Evolutionary conservation across 1,140 invertebrate species (phyloP), one percentile per base, ranked within the genome.

Genomic region (Lordiphosa collinella): DNA sequence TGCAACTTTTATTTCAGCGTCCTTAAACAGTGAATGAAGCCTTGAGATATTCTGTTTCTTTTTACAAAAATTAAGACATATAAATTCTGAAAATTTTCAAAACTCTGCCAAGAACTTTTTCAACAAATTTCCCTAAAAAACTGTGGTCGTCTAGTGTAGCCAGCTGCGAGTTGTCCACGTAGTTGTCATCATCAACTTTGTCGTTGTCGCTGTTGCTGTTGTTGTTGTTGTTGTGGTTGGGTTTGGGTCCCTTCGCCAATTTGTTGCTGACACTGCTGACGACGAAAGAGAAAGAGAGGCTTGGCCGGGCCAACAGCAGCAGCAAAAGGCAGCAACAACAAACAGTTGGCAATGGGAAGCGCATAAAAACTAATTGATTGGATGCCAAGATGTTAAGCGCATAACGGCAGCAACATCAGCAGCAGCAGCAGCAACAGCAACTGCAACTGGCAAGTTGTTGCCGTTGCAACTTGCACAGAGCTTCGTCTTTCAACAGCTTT

Each of bases 341-440:
- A 44, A 25, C 35, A 38, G 49, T 51, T 51, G 49, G 49, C 49
- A 40, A 51, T 51, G 40, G 49, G 40, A 51, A 51, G 49, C 47
- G 47, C 49, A 51, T 51, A 51, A 51, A 51, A 51, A 51, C 49
- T 51, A 51, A 51, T 51, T 51, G 49, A 51, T 51, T 51, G 76
- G 76, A 82, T 82, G 76, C 76, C 76, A 82, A 82, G 78, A 84
- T 82, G 76, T 84, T 82, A 84, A 82, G 78, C 71, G 78, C 76
- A 84, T 82, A 82, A 82, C 75, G 76, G 76, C 73, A 79, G 49
- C 40, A 43, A 46, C 75, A 57, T 12, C 52, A 48, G 59, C 57
- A 50, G 40, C 44, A 38, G 47, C 54, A 59, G 43, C 47, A 40
- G 63, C 37, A 61, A 59, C 16, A 18, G 13, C 34, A 59, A 32